Evolutionary conservation across 1,140 invertebrate genomes (phyloP).

Genomic region (Aphidius gifuensis): DNA sequence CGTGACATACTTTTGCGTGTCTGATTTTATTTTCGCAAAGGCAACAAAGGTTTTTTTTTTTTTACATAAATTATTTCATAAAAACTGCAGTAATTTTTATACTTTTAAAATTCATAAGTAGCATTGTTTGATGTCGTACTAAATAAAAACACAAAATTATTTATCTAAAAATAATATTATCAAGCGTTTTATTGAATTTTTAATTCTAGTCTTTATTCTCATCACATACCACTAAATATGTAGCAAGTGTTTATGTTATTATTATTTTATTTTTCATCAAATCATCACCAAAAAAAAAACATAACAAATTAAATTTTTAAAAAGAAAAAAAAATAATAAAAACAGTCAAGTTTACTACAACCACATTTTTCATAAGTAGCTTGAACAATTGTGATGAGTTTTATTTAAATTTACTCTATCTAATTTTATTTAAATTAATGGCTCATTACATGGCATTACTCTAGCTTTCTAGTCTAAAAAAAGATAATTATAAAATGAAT

Average conservation of each 20-base stretch:
- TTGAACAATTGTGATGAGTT: neutral
- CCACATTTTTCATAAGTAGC: neutral
- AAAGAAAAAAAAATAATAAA: slow-evolving; percentile 1
- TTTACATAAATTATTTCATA: no score
- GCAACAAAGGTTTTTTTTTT: slow-evolving; percentile 8
- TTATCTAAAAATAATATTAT: neutral
- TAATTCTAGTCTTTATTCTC: slow-evolving; percentile 35
- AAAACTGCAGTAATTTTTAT: no score
- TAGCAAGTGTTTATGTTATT: neutral
- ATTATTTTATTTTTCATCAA: neutral
- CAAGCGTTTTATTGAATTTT: neutral
- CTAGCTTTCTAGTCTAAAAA: no score
- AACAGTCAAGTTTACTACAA: neutral
- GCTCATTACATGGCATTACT: no score
- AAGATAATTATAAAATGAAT: no score
- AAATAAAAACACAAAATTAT: neutral
- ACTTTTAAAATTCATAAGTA: no score
- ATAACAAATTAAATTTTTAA: neutral
- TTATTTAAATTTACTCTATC: no score
- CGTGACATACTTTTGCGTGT: no score
- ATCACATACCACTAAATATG: slow-evolving; percentile 28
- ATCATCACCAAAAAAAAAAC: neutral
- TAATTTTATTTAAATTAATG: no score
- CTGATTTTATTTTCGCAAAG: slow-evolving; percentile 2
- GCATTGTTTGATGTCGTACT: no score